Evolutionary conservation across 2,888 invertebrate species (phyloP).

Genomic region (Diarsia mendica): DNA sequence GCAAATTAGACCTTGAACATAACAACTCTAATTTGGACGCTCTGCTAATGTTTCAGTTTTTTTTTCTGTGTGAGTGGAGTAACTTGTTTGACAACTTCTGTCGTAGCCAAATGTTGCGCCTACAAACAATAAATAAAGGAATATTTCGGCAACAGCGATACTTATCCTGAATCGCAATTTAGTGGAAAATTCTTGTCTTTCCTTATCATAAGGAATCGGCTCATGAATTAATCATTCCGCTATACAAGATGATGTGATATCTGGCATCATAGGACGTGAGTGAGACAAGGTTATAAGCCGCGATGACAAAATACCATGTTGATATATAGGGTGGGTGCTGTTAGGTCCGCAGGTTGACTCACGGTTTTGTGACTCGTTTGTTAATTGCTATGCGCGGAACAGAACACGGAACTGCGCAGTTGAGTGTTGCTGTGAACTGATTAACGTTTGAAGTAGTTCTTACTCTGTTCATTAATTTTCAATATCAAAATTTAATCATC

Average conservation of each 20-base stretch:
- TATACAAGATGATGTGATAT: conserved; percentile 48
- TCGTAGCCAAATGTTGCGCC: conserved; percentile 1
- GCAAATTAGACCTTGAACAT: conserved; percentile 57
- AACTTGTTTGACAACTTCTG: conserved; percentile 32
- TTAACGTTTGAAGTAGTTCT: conserved; percentile 8
- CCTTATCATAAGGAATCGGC: conserved; percentile 57
- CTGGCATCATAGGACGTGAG: conserved; percentile 61
- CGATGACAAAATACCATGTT: conserved; percentile 2
- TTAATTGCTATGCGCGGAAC: conserved; percentile 56
- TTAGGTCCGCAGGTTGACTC: conserved; percentile 49
- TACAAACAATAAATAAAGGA: conserved; percentile 32
- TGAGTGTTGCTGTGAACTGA: conserved; percentile 4
- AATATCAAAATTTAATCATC: background rate
- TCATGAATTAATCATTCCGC: conserved; percentile 66
- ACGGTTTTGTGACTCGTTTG: conserved; percentile 52
- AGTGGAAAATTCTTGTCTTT: conserved; percentile 48
- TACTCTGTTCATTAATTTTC: background rate
- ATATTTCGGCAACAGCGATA: conserved; percentile 25
- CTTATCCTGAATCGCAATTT: conserved; percentile 45
- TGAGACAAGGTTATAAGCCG: conserved; percentile 49
- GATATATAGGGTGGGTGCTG: conserved; percentile 30
- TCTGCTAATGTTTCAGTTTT: conserved; percentile 26
- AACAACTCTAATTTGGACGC: conserved; percentile 47
- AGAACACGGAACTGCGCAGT: conserved; percentile 50
- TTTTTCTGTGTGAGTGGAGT: conserved; percentile 1